Percentiles rank a stretch among this genome's conserved stretches.
These are phyloP conservation scores for Hermaeophaga mercurialis DNA, from an alignment of 2,888 invertebrate species.

Conservation along the genomic window DNA sequence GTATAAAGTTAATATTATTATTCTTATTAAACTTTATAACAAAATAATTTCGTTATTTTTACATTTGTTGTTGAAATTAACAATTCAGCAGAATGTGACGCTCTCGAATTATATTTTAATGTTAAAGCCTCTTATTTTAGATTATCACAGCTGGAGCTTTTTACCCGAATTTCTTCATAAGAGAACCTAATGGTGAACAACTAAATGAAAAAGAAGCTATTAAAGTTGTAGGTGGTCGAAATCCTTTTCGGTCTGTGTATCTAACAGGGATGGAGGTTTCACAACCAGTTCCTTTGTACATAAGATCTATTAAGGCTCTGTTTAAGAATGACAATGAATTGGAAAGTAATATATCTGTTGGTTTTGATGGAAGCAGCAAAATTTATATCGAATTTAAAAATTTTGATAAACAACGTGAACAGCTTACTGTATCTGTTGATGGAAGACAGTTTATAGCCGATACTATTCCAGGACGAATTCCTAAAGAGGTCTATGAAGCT, in stretches of 20 bases:
- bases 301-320: constrained; percentile 64
- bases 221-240: constrained; percentile 70
- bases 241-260: constrained; percentile 79
- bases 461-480: constrained; percentile 66
- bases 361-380: constrained; percentile 63
- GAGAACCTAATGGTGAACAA: constrained; percentile 60
- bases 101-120: too few relatives aligned
- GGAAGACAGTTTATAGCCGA: constrained; percentile 55
- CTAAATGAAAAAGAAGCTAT: constrained; percentile 70
- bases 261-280: constrained; percentile 64
- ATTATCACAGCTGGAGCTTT: constrained; percentile 85
- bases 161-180: constrained; percentile 89
- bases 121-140: too few relatives aligned
- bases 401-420: constrained; percentile 42
- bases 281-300: constrained; percentile 75
- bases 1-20: too few relatives aligned
- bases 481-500: constrained; percentile 74
- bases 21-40: too few relatives aligned
- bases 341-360: constrained; percentile 60
- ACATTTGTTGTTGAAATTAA: too few relatives aligned
- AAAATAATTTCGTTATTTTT: too few relatives aligned
- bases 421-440: constrained; percentile 43
- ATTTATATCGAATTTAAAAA: constrained; percentile 70
- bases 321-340: constrained; percentile 56
- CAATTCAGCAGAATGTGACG: too few relatives aligned